These are phyloP conservation scores for Panopea generosa DNA, from an alignment of 2,888 invertebrate genomes.

Conservation along the genomic window DNA sequence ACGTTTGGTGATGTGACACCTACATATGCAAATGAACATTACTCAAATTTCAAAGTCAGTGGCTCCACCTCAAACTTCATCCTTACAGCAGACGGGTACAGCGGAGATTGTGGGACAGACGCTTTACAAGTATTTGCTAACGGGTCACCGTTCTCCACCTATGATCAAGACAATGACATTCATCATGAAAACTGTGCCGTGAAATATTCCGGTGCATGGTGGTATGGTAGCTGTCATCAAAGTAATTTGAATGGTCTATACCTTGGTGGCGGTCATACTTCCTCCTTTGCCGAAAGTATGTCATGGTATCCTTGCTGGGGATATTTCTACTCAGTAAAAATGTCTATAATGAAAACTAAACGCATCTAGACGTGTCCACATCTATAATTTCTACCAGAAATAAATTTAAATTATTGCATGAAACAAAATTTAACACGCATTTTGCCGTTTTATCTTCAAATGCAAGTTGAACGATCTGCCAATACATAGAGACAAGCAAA, in stretches of 20 bases:
- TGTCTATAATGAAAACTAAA: background rate
- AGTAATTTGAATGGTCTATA: constrained; percentile 13
- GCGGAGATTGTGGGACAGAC: constrained; percentile 2
- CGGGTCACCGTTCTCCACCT: background rate
- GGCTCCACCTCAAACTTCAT: background rate
- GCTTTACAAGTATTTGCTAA: background rate
- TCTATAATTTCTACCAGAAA: no score
- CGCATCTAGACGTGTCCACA: no score
- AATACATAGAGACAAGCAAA: no score
- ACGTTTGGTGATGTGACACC: constrained; percentile 3
- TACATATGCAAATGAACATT: background rate
- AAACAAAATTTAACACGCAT: no score
- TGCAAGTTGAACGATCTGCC: no score
- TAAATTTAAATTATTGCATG: no score
- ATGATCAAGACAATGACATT: constrained; percentile 4
- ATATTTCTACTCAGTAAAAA: background rate
- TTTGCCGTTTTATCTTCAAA: no score
- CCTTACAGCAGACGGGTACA: background rate
- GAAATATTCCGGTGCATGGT: constrained; percentile 4
- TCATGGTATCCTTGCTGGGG: background rate
- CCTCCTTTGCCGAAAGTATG: background rate
- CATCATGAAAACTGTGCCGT: background rate
- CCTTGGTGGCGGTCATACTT: background rate
- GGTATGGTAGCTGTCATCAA: constrained; percentile 5
- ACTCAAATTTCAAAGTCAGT: background rate